Evolutionary conservation across 2,113 vertebrate genomes (phyloP).

Genomic region (Oryzias woworae): DNA sequence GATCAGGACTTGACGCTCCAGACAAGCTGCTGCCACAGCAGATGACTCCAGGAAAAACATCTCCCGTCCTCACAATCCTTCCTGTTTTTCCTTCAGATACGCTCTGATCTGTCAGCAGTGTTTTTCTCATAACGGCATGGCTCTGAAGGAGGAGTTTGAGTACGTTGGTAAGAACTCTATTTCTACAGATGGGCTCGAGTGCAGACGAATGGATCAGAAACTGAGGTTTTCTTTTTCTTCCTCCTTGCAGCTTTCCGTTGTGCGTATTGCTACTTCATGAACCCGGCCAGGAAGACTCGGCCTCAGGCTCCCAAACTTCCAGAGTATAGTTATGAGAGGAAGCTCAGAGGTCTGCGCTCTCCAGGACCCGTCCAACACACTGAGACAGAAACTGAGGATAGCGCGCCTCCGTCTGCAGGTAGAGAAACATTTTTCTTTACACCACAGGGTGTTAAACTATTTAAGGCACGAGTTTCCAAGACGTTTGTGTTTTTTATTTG

Average conservation of each 20-base stretch:
- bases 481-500: no score
- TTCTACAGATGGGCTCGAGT: neutral
- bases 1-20: no score
- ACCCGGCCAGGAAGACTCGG: constrained; percentile 93
- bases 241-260: constrained; percentile 86
- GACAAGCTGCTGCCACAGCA: no score
- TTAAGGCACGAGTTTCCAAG: no score
- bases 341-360: constrained; percentile 49
- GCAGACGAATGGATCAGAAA: neutral
- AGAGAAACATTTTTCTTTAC: constrained; percentile 6
- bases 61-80: neutral
- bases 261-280: constrained; percentile 96
- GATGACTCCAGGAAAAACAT: neutral
- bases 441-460: no score
- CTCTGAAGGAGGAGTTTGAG: constrained; percentile 97
- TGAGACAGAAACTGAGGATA: constrained; percentile 64
- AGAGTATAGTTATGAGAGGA: constrained; percentile 90
- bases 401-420: constrained; percentile 72
- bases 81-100: constrained; percentile 76
- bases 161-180: constrained; percentile 86
- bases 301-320: constrained; percentile 91
- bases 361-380: constrained; percentile 52
- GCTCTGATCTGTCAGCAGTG: constrained; percentile 97
- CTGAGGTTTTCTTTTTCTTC: neutral
- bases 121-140: constrained; percentile 99